Evolutionary conservation across 2,113 vertebrate species (phyloP).

Genomic region (Oostethus manadensis): DNA sequence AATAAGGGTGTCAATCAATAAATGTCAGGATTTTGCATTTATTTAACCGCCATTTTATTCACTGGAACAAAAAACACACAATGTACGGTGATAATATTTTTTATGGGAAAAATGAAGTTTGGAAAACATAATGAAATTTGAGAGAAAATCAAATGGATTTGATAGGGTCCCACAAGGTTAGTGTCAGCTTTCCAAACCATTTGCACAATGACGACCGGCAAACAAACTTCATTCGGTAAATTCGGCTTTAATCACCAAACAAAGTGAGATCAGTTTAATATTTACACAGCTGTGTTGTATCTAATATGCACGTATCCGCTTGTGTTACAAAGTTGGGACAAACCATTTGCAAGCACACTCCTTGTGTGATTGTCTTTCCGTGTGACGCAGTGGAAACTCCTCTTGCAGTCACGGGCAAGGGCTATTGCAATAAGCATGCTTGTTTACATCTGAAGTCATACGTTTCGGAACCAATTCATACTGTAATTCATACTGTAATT

Average conservation of each 20-base stretch:
- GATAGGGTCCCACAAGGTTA: not conserved
- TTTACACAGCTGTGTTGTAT: conserved; percentile 30
- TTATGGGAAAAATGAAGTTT: no score
- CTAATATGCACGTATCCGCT: conserved; percentile 11
- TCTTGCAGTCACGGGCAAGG: conserved; percentile 1
- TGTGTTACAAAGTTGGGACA: conserved; percentile 41
- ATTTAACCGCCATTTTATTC: no score
- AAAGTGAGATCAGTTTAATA: conserved; percentile 53
- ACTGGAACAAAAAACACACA: no score
- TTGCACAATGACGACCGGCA: conserved; percentile 1
- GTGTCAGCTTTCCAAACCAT: not conserved
- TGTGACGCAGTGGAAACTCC: conserved; percentile 23
- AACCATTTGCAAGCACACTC: conserved; percentile 30
- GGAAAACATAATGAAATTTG: no score
- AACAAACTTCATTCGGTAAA: conserved; percentile 45
- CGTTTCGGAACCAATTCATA: no score
- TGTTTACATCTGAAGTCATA: not conserved
- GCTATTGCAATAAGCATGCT: not conserved
- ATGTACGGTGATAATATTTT: no score
- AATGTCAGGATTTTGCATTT: no score
- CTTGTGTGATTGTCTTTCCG: conserved; percentile 61
- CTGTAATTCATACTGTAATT: no score
- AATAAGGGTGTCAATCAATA: no score
- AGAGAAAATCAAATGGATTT: no score
- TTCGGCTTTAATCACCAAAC: conserved; percentile 66